These are phyloP conservation scores for Ditylenchus dipsaci DNA, from an alignment of 1,140 invertebrate genomes.

Conservation along the genomic window DNA sequence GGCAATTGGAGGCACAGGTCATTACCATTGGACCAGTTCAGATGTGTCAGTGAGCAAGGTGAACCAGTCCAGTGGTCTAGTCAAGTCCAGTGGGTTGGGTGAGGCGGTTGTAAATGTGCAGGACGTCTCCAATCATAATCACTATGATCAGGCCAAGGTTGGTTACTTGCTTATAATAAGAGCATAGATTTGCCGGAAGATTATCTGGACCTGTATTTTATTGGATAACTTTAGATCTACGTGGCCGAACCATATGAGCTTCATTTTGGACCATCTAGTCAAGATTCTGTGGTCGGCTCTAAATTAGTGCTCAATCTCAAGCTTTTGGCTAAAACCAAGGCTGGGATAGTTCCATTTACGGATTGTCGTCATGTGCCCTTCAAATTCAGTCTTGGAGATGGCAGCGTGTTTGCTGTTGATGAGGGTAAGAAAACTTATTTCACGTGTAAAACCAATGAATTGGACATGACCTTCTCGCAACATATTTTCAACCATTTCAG, in stretches of 20 bases:
- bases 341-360: slow-evolving; percentile 31
- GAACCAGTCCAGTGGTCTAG: slow-evolving; percentile 48
- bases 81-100: slow-evolving; percentile 31
- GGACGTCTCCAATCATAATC: slow-evolving; percentile 23
- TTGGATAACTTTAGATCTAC: slow-evolving; percentile 54
- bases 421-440: slow-evolving; percentile 7
- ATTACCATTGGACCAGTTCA: slow-evolving; percentile 58
- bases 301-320: slow-evolving; percentile 58
- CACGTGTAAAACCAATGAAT: no score
- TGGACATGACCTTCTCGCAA: no score
- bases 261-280: slow-evolving; percentile 55
- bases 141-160: slow-evolving; percentile 58
- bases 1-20: slow-evolving; percentile 60
- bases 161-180: not conserved
- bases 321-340: slow-evolving; percentile 42
- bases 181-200: no score
- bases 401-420: slow-evolving; percentile 21
- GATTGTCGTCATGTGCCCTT: slow-evolving; percentile 40
- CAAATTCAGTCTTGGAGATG: slow-evolving; percentile 20
- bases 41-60: slow-evolving; percentile 38
- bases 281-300: slow-evolving; percentile 59
- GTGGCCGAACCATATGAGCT: slow-evolving; percentile 59
- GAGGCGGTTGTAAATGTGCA: slow-evolving; percentile 14
- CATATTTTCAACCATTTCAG: no score
- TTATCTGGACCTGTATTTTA: no score